Base-by-base conservation (phyloP, 2,797 vertebrate species). In the Malacoctenus gilli region DNA sequence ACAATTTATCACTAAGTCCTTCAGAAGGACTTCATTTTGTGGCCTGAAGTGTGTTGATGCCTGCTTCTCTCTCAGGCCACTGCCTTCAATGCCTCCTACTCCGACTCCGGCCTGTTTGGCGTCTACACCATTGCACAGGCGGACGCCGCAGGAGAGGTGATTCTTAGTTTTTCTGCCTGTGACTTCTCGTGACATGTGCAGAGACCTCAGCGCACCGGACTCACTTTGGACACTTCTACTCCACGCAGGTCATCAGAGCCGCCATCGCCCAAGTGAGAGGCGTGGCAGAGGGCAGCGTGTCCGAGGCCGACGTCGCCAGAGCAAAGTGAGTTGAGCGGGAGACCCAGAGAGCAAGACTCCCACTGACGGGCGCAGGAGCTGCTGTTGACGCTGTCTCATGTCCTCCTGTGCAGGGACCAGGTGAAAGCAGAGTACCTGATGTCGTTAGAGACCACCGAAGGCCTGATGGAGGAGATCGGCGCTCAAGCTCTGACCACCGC, bases 71-170 rank as follows among this genome's bases (percentile, higher is more conserved):
- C 75, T 19, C 84, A 98, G 96, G 95, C 91, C 80, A 92, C 94
- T 0, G 92, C 94, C 12, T 95, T 98, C 85, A 95, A 93, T 46
- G 89, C 89, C 63, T 92, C 90, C 5, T 98, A 97, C 81, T 92
- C 93, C 0, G 96, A 98, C 86, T 96, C 95, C 1, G 95, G 95
- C 11, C 92, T 98, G 13, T 98, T 98, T 59, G 96, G 96, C 12
- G 14, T 98, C 72, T 97, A 96, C 9, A 90, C 92, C 16, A 83
- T 98, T 63, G 89, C 94, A 2, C 95, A 96, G 72, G 91, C 92
- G 28, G 34, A 84, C 22, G 72, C 88, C 48, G 84, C 94, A 52
- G 84, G 81, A 43, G 94, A 95, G 83, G 96, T 98, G 86, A 92
- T 83, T 82, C 50, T 5, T 8, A 12, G 11, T 14, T 41, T 23